Base-by-base conservation (phyloP, 2,888 invertebrate genomes). In the Cryptophagus acutangulus region DNA sequence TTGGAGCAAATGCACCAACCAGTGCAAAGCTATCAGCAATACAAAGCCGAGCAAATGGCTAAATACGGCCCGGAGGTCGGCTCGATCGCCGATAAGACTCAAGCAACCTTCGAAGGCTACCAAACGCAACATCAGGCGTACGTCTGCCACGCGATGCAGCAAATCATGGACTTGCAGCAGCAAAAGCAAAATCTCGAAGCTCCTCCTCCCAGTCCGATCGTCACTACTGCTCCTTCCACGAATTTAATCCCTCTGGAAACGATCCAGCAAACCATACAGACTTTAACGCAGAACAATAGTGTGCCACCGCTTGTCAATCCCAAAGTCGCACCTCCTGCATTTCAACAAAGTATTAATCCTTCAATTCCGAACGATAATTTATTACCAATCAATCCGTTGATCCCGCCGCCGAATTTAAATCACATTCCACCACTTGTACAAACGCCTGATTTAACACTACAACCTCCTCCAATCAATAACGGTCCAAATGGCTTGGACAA, bases 61-160 rank as follows among this genome's bases (percentile, higher is more conserved):
- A 83, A 86, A 55, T 84, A 92, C 73, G 81, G 85, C 3, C 78
- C 78, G 43, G 81, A 87, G 45, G 58, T 63, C 8, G 76, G 84
- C 3, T 82, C 85, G 49, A 79, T 91, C 45, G 79, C 86, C 2
- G 80, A 82, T 51, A 81, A 84, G 48, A 87, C 91, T 3, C 90
- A 91, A 70, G 74, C 81, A 31, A 87, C 88, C 1, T 90, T 91
- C 61, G 87, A 89, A 58, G 82, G 82, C 70, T 70, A 70, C 43
- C 65, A 67, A 71, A 81, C 87, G 26, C 97, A 99, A 65, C 97
- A 99, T 72, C 88, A 93, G 68, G 89, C 94, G 8, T 97, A 94
- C 66, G 87, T 92, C 8, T 79, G 84, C 42, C 97, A 97, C 71
- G 87, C 94, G 3, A 76, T 87, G 70, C 84, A 88, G 63, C 91